These are phyloP conservation scores for Poecilobothrus nobilitatus DNA, from an alignment of 2,888 invertebrate genomes.

Conservation along the genomic window DNA sequence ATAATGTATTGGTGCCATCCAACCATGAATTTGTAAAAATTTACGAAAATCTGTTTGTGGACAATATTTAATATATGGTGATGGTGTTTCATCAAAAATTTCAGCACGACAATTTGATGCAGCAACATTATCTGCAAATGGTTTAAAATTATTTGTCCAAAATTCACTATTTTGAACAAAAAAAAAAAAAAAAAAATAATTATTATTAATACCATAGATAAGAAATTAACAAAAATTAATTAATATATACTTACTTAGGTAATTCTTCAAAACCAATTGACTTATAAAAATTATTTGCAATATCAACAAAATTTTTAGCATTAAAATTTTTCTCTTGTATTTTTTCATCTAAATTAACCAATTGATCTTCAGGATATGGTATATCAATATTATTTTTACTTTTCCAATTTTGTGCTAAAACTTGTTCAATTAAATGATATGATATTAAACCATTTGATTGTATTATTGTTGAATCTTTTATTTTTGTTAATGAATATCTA, in stretches of 20 bases:
- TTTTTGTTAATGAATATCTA: constrained; percentile 56
- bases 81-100: constrained; percentile 36
- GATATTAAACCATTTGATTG: constrained; percentile 63
- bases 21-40: constrained; percentile 38
- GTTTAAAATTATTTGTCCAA: constrained; percentile 32
- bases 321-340: constrained; percentile 27
- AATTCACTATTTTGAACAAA: constrained; percentile 21
- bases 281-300: constrained; percentile 35
- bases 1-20: constrained; percentile 36
- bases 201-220: too few relatives aligned
- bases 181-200: not conserved
- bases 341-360: constrained; percentile 36
- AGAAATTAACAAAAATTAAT: too few relatives aligned
- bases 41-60: constrained; percentile 39
- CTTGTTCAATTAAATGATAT: constrained; percentile 60
- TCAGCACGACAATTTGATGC: constrained; percentile 32
- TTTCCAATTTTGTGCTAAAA: constrained; percentile 38
- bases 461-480: constrained; percentile 60
- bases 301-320: constrained; percentile 32
- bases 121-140: not conserved
- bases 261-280: constrained; percentile 35
- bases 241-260: constrained; percentile 23
- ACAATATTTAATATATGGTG: constrained; percentile 37
- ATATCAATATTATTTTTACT: constrained; percentile 35
- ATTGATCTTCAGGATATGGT: constrained; percentile 31